These are phyloP conservation scores for Venturia canescens DNA, from an alignment of 1,140 invertebrate genomes.

Conservation along the genomic window DNA sequence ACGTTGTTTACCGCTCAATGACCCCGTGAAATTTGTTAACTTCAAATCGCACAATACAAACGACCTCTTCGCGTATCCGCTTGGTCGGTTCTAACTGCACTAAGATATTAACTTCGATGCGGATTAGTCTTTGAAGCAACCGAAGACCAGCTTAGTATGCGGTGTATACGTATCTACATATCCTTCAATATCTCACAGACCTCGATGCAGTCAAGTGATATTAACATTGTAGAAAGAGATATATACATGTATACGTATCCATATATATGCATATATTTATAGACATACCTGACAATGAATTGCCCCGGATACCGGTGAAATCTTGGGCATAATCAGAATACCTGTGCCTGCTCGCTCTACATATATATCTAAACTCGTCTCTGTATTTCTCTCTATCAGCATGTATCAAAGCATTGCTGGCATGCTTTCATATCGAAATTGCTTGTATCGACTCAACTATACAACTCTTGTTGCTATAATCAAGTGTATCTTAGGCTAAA, in stretches of 20 bases:
- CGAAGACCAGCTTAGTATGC: conserved; percentile 19
- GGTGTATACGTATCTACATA: background rate
- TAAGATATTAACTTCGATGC: conserved; percentile 37
- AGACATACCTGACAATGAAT: conserved; percentile 31
- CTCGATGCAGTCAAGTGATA: conserved; percentile 10
- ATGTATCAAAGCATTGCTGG: conserved; percentile 36
- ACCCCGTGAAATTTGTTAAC: no score
- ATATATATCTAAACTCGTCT: background rate
- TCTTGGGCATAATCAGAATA: conserved; percentile 14
- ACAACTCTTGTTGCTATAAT: background rate
- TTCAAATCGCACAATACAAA: background rate
- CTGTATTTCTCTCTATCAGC: background rate
- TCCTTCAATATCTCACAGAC: background rate
- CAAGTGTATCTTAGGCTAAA: background rate
- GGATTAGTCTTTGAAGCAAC: conserved; percentile 43
- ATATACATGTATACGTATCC: no score
- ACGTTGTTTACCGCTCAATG: no score
- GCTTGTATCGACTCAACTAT: conserved; percentile 26
- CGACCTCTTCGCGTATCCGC: background rate
- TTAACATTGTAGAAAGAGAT: background rate
- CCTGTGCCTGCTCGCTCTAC: conserved; percentile 15
- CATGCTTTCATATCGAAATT: conserved; percentile 29
- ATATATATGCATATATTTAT: no score
- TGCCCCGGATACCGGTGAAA: background rate
- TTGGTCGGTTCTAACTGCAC: background rate